These are phyloP conservation scores for Leptinotarsa juncta DNA, from an alignment of 2,888 invertebrate species.

Conservation along the genomic window DNA sequence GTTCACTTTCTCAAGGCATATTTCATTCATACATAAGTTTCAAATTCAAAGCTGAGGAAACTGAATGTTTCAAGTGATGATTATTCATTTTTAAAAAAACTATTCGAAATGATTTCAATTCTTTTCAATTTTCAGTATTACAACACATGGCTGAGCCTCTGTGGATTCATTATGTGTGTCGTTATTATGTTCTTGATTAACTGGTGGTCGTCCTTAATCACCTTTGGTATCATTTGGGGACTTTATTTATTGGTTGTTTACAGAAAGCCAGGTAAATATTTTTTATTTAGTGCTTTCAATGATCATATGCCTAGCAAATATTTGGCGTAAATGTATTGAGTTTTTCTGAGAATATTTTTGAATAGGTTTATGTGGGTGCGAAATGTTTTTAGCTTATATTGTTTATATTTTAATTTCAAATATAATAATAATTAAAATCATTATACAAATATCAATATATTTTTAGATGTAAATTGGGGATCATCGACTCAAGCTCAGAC, in stretches of 20 bases:
- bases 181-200: conserved; percentile 95
- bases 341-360: background rate
- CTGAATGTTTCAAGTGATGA: too few relatives aligned
- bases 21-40: too few relatives aligned
- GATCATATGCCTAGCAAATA: background rate
- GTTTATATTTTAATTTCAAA: too few relatives aligned
- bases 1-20: too few relatives aligned
- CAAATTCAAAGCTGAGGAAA: too few relatives aligned
- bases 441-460: background rate
- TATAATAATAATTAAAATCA: background rate
- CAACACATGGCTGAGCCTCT: conserved; percentile 89
- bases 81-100: background rate
- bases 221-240: conserved; percentile 87
- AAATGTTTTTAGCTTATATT: too few relatives aligned
- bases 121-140: conserved; percentile 75
- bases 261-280: conserved; percentile 83
- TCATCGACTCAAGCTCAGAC: conserved; percentile 96
- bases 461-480: conserved; percentile 94
- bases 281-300: background rate
- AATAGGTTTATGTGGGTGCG: too few relatives aligned
- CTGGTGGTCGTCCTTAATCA: conserved; percentile 92
- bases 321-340: too few relatives aligned
- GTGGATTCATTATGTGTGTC: conserved; percentile 85
- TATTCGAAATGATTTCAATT: background rate
- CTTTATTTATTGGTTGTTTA: conserved; percentile 94